Base-by-base conservation (phyloP, 2,113 vertebrate species). In the Cephalopholis sonnerati region DNA sequence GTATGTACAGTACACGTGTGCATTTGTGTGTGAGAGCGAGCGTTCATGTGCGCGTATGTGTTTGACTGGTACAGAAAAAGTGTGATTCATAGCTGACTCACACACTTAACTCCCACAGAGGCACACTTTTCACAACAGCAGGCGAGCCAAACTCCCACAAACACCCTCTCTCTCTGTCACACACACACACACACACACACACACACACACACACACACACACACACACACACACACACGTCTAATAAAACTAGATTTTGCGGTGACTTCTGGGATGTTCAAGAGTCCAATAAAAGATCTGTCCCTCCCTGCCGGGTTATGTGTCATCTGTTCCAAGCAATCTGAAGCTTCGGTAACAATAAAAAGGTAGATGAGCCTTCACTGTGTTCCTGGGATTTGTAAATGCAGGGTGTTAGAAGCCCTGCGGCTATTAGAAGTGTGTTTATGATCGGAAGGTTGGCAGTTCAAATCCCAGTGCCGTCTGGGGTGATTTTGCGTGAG, bases 21-120 rank as follows among this genome's bases (percentile, higher is more conserved):
- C 32, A n/a, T 74, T 61, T 66, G 73, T 70, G 51, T 25, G 41
- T 7, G 48, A 22, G 58, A 32, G 32, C 62, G 20, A 65, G 65
- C 29, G 59, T 87, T 85, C 67, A 70, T 84, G 81, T 73, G 82
- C 77, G 79, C 46, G 53, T 59, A 62, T 82, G 87, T 62, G 74
- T 82, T 74, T 72, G 68, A 84, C 77, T 63, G 71, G 44, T 87
- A 44, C 46, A 87, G 65, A 74, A 77, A 88, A 85, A 46, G 68
- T 41, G 76, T 94, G 94, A 94, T 93, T 93, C 93, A 94, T 71
- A 48, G 78, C 90, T 94, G 94, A 94, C 87, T 94, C 94, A 94
- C 88, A 80, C 84, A 85, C 92, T 93, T 73, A 46, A 93, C 93
- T 91, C 94, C 94, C 79, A 94, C 93, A 82, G 85, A 88, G 76